A percentile compares a stretch with the other conserved stretches of the same genome.
Evolutionary conservation across 92 coral and sea anemone genomes (phyloP).

Genomic region (Actinernus sp.): DNA sequence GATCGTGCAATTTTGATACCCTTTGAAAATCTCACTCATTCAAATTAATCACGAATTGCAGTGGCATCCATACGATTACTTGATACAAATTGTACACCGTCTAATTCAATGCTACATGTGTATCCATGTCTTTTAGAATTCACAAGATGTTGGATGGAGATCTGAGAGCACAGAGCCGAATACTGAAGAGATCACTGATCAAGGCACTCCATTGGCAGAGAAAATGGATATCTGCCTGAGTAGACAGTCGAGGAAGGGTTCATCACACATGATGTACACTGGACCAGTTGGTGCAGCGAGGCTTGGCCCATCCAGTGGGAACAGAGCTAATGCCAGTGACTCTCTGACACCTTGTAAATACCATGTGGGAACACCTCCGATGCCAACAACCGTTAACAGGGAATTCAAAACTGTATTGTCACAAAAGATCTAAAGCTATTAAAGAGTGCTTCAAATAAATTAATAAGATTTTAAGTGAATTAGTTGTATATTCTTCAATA

Average conservation of each 20-base stretch:
- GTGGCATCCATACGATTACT: too few relatives aligned
- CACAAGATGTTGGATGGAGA: slow-evolving; percentile 4
- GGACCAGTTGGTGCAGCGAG: too few relatives aligned
- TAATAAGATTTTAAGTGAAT: too few relatives aligned
- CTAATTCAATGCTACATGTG: not conserved
- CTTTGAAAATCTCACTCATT: too few relatives aligned
- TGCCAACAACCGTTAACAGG: slow-evolving; percentile 30
- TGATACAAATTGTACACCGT: not conserved
- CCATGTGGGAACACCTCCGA: slow-evolving; percentile 82
- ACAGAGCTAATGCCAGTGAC: slow-evolving; percentile 6
- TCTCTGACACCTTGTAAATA: slow-evolving; percentile 82
- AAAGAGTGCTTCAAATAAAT: too few relatives aligned
- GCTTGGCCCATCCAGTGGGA: too few relatives aligned
- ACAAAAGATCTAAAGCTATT: slow-evolving; percentile 58
- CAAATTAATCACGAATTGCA: too few relatives aligned
- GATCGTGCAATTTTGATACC: too few relatives aligned
- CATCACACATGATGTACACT: slow-evolving; percentile 31
- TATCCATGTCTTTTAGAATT: not conserved
- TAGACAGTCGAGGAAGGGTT: not conserved
- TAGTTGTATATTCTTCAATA: too few relatives aligned
- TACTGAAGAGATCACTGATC: slow-evolving; percentile 8
- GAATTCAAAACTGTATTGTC: slow-evolving; percentile 68
- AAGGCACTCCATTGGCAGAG: too few relatives aligned
- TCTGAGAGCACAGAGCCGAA: not conserved
- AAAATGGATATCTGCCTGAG: too few relatives aligned